Evolutionary conservation across 2,113 vertebrate species (phyloP).

Genomic region (Sterrhoptilus dennistouni): DNA sequence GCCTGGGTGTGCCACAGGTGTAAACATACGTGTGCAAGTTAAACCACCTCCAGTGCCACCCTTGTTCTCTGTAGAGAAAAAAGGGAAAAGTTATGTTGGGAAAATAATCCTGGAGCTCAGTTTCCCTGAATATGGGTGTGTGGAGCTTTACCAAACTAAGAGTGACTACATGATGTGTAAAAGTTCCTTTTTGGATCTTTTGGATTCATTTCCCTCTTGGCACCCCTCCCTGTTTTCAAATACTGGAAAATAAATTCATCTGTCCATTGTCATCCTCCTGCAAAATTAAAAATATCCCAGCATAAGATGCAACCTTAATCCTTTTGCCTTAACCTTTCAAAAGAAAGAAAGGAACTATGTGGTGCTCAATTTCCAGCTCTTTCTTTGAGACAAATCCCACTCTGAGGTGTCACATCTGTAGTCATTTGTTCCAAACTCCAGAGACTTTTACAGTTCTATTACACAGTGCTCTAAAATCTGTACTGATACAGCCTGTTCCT

Average conservation of each 20-base stretch:
- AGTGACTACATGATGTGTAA: neutral
- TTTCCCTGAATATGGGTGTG: neutral
- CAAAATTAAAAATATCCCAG: neutral
- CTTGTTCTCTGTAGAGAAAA: neutral
- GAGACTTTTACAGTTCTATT: neutral
- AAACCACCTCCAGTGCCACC: neutral
- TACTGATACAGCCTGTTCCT: neutral
- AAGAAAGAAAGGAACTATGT: neutral
- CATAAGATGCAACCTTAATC: neutral
- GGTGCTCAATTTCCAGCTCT: neutral
- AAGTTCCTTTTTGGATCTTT: neutral
- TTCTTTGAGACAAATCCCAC: neutral
- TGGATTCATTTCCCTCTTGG: neutral
- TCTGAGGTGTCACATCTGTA: neutral
- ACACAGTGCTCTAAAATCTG: neutral
- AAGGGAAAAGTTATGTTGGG: neutral
- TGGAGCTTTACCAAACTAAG: neutral
- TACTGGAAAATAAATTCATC: neutral
- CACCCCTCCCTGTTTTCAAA: neutral
- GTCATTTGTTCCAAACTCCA: neutral
- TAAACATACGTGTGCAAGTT: accelerated
- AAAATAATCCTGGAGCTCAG: neutral
- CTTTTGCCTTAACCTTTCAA: neutral
- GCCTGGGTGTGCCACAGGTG: neutral
- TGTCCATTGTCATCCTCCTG: neutral